Percentiles rank a stretch among this genome's conserved stretches.
Evolutionary conservation across 2,888 invertebrate species (phyloP).

Genomic region (Brachyopa scutellaris): DNA sequence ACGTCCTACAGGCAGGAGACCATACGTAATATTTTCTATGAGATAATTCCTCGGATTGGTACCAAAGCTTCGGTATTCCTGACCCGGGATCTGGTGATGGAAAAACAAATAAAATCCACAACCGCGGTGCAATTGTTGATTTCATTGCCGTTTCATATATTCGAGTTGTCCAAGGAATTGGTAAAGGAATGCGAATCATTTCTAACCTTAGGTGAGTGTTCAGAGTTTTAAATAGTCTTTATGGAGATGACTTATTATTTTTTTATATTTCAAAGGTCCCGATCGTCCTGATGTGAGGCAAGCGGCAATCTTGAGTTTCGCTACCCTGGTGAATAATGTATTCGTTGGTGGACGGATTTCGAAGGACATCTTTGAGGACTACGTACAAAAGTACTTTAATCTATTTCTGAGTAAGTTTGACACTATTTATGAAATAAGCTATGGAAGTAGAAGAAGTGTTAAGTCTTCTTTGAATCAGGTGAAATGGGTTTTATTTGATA

Average conservation of each 20-base stretch:
- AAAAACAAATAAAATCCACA: constrained; percentile 85
- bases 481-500: too few relatives aligned
- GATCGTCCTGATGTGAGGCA: constrained; percentile 84
- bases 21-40: constrained; percentile 88
- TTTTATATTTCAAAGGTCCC: constrained; percentile 75
- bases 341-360: constrained; percentile 83
- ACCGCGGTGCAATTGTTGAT: constrained; percentile 86
- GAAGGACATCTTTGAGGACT: constrained; percentile 87
- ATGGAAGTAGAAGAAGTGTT: too few relatives aligned
- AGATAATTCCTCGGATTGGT: constrained; percentile 87
- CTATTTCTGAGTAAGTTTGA: constrained; percentile 85
- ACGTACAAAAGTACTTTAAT: constrained; percentile 87
- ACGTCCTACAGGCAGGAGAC: constrained; percentile 90
- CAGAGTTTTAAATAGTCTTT: background rate
- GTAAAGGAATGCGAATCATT: constrained; percentile 84
- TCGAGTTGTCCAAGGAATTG: constrained; percentile 83
- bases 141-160: constrained; percentile 87
- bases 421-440: background rate
- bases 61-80: constrained; percentile 86
- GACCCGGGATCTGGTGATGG: constrained; percentile 85
- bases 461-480: too few relatives aligned
- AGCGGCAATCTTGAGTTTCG: constrained; percentile 87
- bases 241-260: background rate
- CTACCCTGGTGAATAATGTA: constrained; percentile 86
- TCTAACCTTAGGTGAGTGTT: constrained; percentile 80